Base-by-base conservation (phyloP, 2,113 vertebrate species). In the Phrynosoma blainvillii region DNA sequence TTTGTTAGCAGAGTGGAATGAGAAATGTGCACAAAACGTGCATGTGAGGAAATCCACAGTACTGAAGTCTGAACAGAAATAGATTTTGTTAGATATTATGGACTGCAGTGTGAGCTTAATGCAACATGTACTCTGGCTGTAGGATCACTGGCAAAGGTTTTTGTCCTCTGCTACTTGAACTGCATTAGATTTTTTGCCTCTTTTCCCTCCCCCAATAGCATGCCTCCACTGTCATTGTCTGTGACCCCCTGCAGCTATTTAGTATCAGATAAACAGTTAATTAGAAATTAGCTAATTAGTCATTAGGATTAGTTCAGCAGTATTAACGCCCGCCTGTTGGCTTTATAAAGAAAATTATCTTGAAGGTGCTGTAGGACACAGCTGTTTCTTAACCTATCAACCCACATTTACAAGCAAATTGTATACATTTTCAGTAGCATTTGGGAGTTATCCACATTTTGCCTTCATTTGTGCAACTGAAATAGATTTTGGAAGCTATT, bases 241-340 rank as follows among this genome's bases (percentile, higher is more conserved):
- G 65, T 88, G 89, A 75, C 70, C 32, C 86, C 89, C 89, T 87
- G 73, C 77, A 93, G 83, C 82, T 91, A 47, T 80, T 90, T 85
- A 84, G 70, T 94, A 68, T 89, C 92, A 93, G 91, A 84, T 95
- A 92, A 94, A 92, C 85, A 92, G 84, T 86, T 92, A 89, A 89
- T 94, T 94, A 89, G 92, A 90, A 94, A 79, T 74, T 89, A n/a
- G 56, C 77, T 93, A 89, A 93, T 95, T 95, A 94, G 88, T 91
- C 87, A 85, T 95, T 88, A 91, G 78, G 92, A 92, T 92, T 92
- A 91, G 87, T 82, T 92, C 93, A 93, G 92, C 92, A 89, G 91
- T 75, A 56, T 89, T 93, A 92, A 91, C 87, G 89, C 66, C 92
- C 84, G 82, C 42, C 85, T 92, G 74, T 87, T 81, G 90, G 85